A percentile compares a stretch with the other conserved stretches of the same genome.
phyloP scores from a whole-genome alignment of 1,140 invertebrate genomes.

The Battus philenor region DNA sequence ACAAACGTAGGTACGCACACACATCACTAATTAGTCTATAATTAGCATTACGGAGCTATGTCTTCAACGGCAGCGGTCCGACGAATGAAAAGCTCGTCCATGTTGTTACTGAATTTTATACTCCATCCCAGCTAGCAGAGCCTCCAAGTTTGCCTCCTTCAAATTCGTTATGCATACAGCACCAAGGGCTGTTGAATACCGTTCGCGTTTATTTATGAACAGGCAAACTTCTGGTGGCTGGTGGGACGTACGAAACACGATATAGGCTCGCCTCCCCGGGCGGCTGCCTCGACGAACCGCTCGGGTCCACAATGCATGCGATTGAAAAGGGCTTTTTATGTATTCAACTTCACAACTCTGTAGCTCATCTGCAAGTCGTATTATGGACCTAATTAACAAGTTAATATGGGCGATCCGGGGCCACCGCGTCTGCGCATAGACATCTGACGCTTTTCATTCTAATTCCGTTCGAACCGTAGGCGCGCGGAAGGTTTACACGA shows the following conservation, averaged over 20 bases:
- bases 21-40: constrained; percentile 34
- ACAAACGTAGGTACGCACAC: constrained; percentile 11
- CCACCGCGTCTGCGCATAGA: constrained; percentile 66
- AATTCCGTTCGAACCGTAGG: constrained; percentile 12
- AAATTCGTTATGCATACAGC: constrained; percentile 78
- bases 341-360: constrained; percentile 78
- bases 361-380: constrained; percentile 92
- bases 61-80: constrained; percentile 63
- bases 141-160: constrained; percentile 76
- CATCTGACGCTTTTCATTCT: constrained; percentile 21
- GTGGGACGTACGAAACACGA: constrained; percentile 77
- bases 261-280: constrained; percentile 78
- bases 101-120: constrained; percentile 77
- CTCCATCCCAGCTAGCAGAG: constrained; percentile 73
- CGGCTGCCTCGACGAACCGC: constrained; percentile 66
- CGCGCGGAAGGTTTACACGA: background rate
- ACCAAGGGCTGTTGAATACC: constrained; percentile 77
- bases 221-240: constrained; percentile 77
- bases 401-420: constrained; percentile 84
- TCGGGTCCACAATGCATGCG: constrained; percentile 75
- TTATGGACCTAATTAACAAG: constrained; percentile 93
- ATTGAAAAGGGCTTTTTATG: constrained; percentile 77
- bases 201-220: constrained; percentile 78
- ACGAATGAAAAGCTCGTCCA: constrained; percentile 72
- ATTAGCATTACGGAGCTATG: constrained; percentile 68